These are phyloP conservation scores for Drosophila aldrichi DNA, from an alignment of 2,888 invertebrate genomes.

Conservation along the genomic window DNA sequence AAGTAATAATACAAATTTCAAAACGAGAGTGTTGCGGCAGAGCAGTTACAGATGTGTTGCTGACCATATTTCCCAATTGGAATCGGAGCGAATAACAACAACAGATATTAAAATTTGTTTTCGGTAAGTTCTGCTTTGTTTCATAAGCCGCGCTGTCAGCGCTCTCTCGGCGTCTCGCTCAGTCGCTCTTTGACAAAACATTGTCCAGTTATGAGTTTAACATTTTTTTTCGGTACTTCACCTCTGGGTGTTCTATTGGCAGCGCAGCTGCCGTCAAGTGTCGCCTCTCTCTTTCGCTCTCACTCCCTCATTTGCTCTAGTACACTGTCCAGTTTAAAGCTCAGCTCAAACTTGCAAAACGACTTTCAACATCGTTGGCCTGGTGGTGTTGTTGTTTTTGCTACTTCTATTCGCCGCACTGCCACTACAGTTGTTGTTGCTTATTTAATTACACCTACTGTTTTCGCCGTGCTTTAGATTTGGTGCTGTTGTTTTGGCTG, in stretches of 20 bases:
- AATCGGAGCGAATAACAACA: constrained; percentile 32
- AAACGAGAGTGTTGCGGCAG: constrained; percentile 17
- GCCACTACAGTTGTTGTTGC: constrained; percentile 25
- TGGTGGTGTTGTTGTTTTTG: constrained; percentile 28
- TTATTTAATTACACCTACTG: constrained; percentile 65
- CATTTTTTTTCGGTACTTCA: constrained; percentile 20
- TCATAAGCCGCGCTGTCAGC: constrained; percentile 20
- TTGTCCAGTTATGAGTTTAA: neutral
- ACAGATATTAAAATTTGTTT: constrained; percentile 14
- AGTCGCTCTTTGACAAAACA: constrained; percentile 2
- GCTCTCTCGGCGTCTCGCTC: constrained; percentile 5
- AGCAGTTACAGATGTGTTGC: constrained; percentile 20
- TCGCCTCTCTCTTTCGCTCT: constrained; percentile 1
- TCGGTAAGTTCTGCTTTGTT: constrained; percentile 44
- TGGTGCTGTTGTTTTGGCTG: constrained; percentile 19
- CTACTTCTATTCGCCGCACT: constrained; percentile 26
- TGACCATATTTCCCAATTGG: constrained; percentile 33
- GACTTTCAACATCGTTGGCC: constrained; percentile 82
- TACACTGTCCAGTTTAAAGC: constrained; percentile 43
- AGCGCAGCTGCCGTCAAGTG: constrained; percentile 23
- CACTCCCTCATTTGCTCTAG: constrained; percentile 4
- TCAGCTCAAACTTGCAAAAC: constrained; percentile 81
- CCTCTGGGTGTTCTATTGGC: constrained; percentile 20
- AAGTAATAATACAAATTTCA: constrained; percentile 14
- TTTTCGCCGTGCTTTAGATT: constrained; percentile 57